Base-by-base conservation (phyloP, 2,888 invertebrate genomes). In the Drosophila mulleri region DNA sequence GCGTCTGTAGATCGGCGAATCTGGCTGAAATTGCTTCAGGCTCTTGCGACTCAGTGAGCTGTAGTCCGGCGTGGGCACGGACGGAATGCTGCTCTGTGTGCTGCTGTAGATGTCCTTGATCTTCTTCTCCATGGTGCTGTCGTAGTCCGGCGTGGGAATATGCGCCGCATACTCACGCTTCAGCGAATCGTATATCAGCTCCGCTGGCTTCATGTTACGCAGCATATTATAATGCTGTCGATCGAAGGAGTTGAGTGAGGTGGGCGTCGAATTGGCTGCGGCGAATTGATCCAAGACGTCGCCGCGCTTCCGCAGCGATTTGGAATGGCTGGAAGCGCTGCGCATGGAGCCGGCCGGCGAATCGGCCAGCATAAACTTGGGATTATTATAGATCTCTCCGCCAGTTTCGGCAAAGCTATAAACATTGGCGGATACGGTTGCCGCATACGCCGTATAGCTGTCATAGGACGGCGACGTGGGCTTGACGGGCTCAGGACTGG, bases 171-270 rank as follows among this genome's bases (percentile, higher is more conserved):
- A 92, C 57, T 93, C 93, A 1, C 91, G 93, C 44, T 94, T 95
- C 75, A 96, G 94, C 0, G 95, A 95, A 91, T 96, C 95, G 75
- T 95, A 95, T 0, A 96, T 94, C 94, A 95, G 95, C 88, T 95
- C 95, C 88, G 87, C 53, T 1, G 96, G 91, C 37, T 92, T 91
- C 86, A 92, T 91, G 48, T 90, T 92, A 7, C 92, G 82, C 63
- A 93, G 67, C 89, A 93, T 91, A 47, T 93, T 91, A 52, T 93
- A 92, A 48, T 92, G 92, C 64, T 92, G 75, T 0, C 91, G 88
- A 54, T 91, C 91, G 53, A 87, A 82, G 83, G 93, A 70, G 84
- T 93, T 75, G 80, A 91, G 68, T 5, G 88, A 89, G 9, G 86
- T 88, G 56, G 90, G 91, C n/a, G 90, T 91, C 12, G 88, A 89